These are phyloP conservation scores for Hozukius guyotensis DNA, from an alignment of 2,797 vertebrate species.

Conservation along the genomic window DNA sequence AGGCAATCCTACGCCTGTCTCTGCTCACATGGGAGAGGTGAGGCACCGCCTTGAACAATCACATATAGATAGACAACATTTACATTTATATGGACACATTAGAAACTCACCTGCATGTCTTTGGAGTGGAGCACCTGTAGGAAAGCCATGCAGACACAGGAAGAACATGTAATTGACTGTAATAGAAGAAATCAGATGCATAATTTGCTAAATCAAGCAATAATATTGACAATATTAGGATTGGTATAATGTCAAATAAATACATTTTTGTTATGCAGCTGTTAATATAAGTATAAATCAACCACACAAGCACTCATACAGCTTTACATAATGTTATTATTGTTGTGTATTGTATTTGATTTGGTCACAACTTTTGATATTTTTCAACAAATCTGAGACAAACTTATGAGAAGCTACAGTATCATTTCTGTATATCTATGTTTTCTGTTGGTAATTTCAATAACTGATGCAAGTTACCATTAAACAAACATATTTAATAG, in stretches of 20 bases:
- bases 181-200: background rate
- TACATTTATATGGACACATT: background rate
- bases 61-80: background rate
- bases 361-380: background rate
- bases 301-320: background rate
- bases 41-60: background rate
- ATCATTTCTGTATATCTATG: background rate
- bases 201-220: background rate
- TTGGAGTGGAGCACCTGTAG: background rate
- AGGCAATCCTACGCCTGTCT: background rate
- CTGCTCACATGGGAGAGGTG: background rate
- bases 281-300: background rate
- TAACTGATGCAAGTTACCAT: background rate
- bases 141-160: background rate
- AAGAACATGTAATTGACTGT: background rate
- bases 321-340: background rate
- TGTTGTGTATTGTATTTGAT: background rate
- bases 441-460: background rate
- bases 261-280: background rate
- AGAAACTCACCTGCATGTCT: background rate
- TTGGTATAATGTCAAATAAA: background rate
- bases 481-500: background rate
- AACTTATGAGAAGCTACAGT: background rate
- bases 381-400: background rate
- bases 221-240: background rate